Percentiles rank a stretch among this genome's conserved stretches.
phyloP scores from a whole-genome alignment of 2,888 invertebrate genomes.

The Xestia ashworthii region DNA sequence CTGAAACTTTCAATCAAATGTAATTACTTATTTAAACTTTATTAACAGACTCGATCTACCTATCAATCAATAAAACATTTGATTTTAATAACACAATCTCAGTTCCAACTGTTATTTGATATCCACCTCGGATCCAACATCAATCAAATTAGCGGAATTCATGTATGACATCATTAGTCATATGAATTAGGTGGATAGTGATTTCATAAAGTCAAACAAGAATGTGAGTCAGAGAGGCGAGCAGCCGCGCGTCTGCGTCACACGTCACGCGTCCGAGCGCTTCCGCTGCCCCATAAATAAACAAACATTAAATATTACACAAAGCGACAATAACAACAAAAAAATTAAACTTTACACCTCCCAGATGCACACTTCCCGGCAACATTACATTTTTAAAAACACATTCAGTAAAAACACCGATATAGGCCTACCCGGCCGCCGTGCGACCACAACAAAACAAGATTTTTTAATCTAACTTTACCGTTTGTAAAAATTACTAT shows the following conservation, averaged over 20 bases:
- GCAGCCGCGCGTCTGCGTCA: conserved; percentile 56
- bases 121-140: not conserved
- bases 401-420: conserved; percentile 80
- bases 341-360: conserved; percentile 87
- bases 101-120: not conserved
- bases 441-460: conserved; percentile 82
- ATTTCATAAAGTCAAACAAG: conserved; percentile 79
- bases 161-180: conserved; percentile 65
- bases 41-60: not conserved
- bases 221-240: conserved; percentile 74
- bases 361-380: conserved; percentile 81
- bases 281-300: conserved; percentile 81
- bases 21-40: not conserved
- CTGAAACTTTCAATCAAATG: not conserved
- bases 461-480: conserved; percentile 90
- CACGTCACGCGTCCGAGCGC: conserved; percentile 68
- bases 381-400: conserved; percentile 89
- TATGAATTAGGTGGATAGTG: conserved; percentile 66
- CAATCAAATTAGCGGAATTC: conserved; percentile 41
- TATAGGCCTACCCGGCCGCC: conserved; percentile 87
- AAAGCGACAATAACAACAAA: conserved; percentile 84
- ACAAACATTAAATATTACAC: conserved; percentile 86
- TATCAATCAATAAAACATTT: conserved; percentile 21
- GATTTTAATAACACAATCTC: conserved; percentile 2
- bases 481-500: conserved; percentile 91